Evolutionary conservation across 2,797 vertebrate genomes (phyloP).

Genomic region (Megalops cyprinoides): DNA sequence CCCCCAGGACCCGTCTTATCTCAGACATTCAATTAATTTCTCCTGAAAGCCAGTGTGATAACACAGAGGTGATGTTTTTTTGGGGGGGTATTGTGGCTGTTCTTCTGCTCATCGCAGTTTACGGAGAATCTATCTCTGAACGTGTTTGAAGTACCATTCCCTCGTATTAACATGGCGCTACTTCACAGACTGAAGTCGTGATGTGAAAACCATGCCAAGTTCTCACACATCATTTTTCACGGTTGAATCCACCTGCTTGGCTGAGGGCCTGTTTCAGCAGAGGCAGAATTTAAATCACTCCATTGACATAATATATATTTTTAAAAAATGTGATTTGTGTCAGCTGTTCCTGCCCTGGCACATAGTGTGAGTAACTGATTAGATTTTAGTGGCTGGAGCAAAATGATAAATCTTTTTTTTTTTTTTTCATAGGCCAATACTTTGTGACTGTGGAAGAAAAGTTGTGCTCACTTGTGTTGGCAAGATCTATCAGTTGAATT

Average conservation of each 20-base stretch:
- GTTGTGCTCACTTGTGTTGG: background rate
- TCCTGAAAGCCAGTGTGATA: background rate
- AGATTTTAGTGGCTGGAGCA: background rate
- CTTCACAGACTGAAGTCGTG: background rate
- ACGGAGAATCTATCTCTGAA: background rate
- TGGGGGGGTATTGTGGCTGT: background rate
- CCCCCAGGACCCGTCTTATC: background rate
- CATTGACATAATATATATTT: background rate
- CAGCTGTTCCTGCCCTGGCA: background rate
- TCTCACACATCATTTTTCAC: background rate
- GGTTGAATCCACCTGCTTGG: background rate
- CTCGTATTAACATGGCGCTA: too few relatives aligned
- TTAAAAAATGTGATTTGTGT: conserved; percentile 5
- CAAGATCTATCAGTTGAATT: background rate
- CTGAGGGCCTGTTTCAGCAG: background rate
- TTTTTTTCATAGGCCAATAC: background rate
- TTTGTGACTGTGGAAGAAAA: background rate
- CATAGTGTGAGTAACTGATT: background rate
- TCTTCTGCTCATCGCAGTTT: background rate
- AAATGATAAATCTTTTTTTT: background rate
- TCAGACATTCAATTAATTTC: background rate
- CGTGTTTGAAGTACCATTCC: background rate
- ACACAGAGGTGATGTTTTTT: background rate
- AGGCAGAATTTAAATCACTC: background rate
- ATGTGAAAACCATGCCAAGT: background rate